Evolutionary conservation across 2,888 invertebrate species (phyloP).

Genomic region (Salticus scenicus): DNA sequence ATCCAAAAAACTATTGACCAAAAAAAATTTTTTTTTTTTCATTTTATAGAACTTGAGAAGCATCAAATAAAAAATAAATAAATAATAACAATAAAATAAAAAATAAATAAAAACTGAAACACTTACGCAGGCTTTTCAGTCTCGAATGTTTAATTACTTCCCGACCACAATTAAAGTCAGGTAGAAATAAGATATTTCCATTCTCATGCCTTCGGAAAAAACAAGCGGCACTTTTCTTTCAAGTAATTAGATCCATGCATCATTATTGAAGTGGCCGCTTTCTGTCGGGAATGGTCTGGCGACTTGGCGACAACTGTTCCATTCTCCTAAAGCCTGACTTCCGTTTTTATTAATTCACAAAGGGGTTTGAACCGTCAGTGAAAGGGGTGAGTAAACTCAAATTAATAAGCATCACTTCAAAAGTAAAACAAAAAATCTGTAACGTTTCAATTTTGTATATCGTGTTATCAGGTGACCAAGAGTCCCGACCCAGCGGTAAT

Average conservation of each 20-base stretch:
- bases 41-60: too few relatives aligned
- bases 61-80: too few relatives aligned
- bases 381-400: not conserved
- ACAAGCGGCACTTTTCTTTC: not conserved
- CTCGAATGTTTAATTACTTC: too few relatives aligned
- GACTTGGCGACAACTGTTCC: not conserved
- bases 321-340: not conserved
- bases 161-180: too few relatives aligned
- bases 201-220: not conserved
- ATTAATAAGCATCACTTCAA: not conserved
- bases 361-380: not conserved
- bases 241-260: not conserved
- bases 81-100: too few relatives aligned
- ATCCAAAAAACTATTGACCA: too few relatives aligned
- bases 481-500: not conserved
- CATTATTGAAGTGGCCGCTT: not conserved
- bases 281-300: not conserved
- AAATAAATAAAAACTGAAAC: too few relatives aligned
- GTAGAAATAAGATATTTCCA: too few relatives aligned
- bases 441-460: not conserved
- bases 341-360: not conserved
- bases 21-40: too few relatives aligned
- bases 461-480: constrained; percentile 12
- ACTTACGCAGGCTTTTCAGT: too few relatives aligned
- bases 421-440: not conserved